Evolutionary conservation across 2,888 invertebrate genomes (phyloP), one percentile per base, ranked within the genome.

Genomic region (Aphidoletes aphidimyza): DNA sequence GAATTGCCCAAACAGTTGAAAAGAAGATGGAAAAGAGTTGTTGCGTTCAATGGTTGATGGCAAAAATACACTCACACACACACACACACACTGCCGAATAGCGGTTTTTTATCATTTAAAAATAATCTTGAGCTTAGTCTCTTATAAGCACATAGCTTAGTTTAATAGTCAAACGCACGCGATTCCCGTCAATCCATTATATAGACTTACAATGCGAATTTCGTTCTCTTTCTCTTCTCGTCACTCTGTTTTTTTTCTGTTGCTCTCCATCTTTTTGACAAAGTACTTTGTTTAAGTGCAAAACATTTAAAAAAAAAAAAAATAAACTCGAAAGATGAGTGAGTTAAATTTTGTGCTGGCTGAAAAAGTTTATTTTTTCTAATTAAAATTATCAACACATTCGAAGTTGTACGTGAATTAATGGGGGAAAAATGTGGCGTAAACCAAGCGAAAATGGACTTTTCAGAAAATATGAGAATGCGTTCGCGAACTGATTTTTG

Each of bases 331-430:
- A 22, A 26, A 54, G 54, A 30, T 5, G 69, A 5, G 69, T 1
- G 30, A n/a, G n/a, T 5, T 54, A 17, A 69, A 69, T 69, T 69
- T 69, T 30, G 26, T 30, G 69, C 30, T 69, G 69, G 30, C 69
- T n/a, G 69, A 69, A 69, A 54, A 69, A 69, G 69, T 69, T 69
- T 69, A 69, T 69, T 69, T 69, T 69, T 69, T 69, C 69, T 69
- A 26, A 69, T 69, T 69, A 69, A 69, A 69, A 69, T 69, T 69
- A 69, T 69, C 69, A 69, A 69, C 69, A 69, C 69, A 69, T 69
- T 69, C 17, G 69, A 69, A 69, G 19, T 69, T 30, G 69, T 69
- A 30, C 34, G 14, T 30, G 30, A 69, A 69, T 69, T 26, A 14
- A 69, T 30, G 34, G 9, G 22, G 54, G n/a, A 54, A n/a, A 54